A percentile compares a stretch with the other conserved stretches of the same genome.
Evolutionary conservation across 2,888 invertebrate genomes (phyloP).

Genomic region (Netelia inedita): DNA sequence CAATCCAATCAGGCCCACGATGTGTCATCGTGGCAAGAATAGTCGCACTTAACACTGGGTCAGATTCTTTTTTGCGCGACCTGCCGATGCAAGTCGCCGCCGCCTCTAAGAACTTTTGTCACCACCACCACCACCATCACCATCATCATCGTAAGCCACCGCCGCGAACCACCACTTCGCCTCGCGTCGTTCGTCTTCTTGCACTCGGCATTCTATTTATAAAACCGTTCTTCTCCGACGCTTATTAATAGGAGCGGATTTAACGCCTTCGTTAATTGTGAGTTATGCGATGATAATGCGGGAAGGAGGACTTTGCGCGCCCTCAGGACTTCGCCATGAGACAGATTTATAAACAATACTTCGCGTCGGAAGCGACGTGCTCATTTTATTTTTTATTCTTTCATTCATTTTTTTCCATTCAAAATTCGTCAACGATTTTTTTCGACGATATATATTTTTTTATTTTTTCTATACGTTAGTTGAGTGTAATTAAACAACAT

Average conservation of each 20-base stretch:
- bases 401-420: background rate
- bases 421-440: background rate
- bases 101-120: constrained; percentile 70
- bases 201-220: constrained; percentile 76
- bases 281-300: constrained; percentile 75
- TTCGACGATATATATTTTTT: background rate
- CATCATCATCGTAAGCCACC: constrained; percentile 68
- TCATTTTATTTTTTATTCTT: background rate
- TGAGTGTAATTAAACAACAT: too few relatives aligned
- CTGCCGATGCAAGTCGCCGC: constrained; percentile 77
- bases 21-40: constrained; percentile 82
- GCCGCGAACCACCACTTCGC: constrained; percentile 55
- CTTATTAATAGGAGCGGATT: constrained; percentile 81
- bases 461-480: background rate
- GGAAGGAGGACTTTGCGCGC: constrained; percentile 20
- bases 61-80: constrained; percentile 77
- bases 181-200: constrained; percentile 72
- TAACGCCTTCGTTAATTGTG: constrained; percentile 79
- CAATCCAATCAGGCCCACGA: constrained; percentile 76
- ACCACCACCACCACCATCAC: constrained; percentile 71
- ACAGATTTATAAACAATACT: constrained; percentile 7
- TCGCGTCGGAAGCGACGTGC: background rate
- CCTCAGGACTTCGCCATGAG: constrained; percentile 20
- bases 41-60: constrained; percentile 80
- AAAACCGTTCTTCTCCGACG: constrained; percentile 75